These are phyloP conservation scores for Diachasma alloeum DNA, from an alignment of 1,140 invertebrate species.

Conservation along the genomic window DNA sequence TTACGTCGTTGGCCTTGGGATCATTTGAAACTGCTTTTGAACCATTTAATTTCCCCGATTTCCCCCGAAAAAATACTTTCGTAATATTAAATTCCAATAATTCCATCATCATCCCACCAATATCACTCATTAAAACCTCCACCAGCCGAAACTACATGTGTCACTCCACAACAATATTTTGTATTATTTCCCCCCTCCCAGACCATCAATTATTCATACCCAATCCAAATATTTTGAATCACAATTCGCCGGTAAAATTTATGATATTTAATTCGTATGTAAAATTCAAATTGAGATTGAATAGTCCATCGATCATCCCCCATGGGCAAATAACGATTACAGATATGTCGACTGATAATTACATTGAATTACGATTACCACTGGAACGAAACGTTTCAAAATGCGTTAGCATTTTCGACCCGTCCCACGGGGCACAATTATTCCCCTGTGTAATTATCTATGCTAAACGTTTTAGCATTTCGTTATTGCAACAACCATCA, in stretches of 20 bases:
- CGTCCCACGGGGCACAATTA: slow-evolving; percentile 8
- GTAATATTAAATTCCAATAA: too few relatives aligned
- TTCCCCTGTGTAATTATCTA: slow-evolving; percentile 56
- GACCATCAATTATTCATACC: background rate
- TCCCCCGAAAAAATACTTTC: too few relatives aligned
- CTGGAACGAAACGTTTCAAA: background rate
- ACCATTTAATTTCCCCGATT: too few relatives aligned
- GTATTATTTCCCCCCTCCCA: background rate
- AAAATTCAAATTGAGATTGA: slow-evolving; percentile 8
- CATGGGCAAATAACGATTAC: slow-evolving; percentile 15
- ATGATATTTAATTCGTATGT: background rate
- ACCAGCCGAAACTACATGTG: too few relatives aligned
- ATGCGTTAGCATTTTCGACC: slow-evolving; percentile 24
- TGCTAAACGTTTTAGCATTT: slow-evolving; percentile 49
- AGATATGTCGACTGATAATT: slow-evolving; percentile 55
- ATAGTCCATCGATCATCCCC: background rate
- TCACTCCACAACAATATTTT: background rate
- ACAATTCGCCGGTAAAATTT: background rate
- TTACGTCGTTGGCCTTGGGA: too few relatives aligned
- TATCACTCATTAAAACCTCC: too few relatives aligned
- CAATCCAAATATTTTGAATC: background rate
- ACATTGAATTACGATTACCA: slow-evolving; percentile 36
- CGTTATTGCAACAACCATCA: slow-evolving; percentile 35
- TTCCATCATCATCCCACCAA: too few relatives aligned
- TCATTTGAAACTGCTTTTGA: too few relatives aligned